Conservation (phyloP, 2,113 vertebrate species). For the Loxodonta africana region DNA sequence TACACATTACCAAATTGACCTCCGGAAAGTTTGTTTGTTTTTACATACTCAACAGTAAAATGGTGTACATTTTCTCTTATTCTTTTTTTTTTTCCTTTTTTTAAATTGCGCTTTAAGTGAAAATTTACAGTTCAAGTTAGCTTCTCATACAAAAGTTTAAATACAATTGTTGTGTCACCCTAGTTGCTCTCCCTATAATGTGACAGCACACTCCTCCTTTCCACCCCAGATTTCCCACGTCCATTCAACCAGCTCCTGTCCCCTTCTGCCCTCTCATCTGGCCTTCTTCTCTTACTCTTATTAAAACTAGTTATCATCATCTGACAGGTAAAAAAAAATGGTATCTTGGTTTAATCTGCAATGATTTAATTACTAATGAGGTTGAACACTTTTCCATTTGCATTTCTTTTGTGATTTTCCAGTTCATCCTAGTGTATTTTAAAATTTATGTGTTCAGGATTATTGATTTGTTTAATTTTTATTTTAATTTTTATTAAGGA, state of each 20-base stretch:
- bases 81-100: too few relatives aligned
- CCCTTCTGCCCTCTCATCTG: too few relatives aligned
- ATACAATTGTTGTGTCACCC: too few relatives aligned
- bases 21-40: background rate
- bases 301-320: background rate
- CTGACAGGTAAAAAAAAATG: background rate
- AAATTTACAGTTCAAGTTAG: too few relatives aligned
- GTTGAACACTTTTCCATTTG: background rate
- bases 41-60: background rate
- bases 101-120: too few relatives aligned
- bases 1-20: background rate
- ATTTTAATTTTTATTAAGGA: background rate
- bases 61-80: background rate
- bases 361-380: background rate
- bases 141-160: too few relatives aligned
- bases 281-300: background rate
- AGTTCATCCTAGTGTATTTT: background rate
- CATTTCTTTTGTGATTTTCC: conserved; percentile 25
- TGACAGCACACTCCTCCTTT: too few relatives aligned
- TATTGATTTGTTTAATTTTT: background rate
- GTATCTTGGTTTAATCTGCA: background rate
- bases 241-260: too few relatives aligned
- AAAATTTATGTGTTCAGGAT: background rate
- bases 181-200: too few relatives aligned
- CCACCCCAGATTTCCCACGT: too few relatives aligned